Percentiles rank a stretch among this genome's conserved stretches.
Evolutionary conservation across 2,797 vertebrate genomes (phyloP).

Genomic region (Serranus cabrilla): DNA sequence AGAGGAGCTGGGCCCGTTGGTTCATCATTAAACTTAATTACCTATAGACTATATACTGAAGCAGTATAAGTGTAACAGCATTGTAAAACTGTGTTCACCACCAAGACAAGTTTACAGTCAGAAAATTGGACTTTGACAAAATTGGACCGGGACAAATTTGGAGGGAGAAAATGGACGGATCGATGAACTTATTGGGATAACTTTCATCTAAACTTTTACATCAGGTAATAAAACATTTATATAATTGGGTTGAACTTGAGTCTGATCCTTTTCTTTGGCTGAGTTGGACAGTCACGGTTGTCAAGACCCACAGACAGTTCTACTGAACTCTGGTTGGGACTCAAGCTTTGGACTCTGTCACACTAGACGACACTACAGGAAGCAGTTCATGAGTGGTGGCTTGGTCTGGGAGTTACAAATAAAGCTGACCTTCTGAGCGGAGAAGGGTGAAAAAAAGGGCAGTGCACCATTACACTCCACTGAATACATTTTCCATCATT

Average conservation of each 20-base stretch:
- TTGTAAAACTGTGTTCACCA: background rate
- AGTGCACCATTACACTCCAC: background rate
- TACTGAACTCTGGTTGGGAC: too few relatives aligned
- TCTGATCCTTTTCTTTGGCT: background rate
- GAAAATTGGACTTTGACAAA: background rate
- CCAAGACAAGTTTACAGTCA: background rate
- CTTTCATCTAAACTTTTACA: too few relatives aligned
- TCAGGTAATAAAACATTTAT: too few relatives aligned
- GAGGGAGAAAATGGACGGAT: background rate
- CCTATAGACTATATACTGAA: background rate
- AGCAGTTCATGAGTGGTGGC: background rate
- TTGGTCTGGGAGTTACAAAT: background rate
- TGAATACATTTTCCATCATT: background rate
- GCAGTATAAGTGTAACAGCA: background rate
- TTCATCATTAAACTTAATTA: background rate
- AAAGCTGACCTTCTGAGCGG: background rate
- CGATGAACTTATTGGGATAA: background rate
- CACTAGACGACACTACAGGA: background rate
- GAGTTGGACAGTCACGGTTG: background rate
- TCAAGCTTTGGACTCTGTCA: too few relatives aligned
- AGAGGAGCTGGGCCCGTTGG: background rate
- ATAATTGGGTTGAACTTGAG: background rate
- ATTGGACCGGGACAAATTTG: background rate
- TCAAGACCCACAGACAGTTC: too few relatives aligned
- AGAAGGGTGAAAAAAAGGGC: slow-evolving; percentile 10